These are phyloP conservation scores for Oxyscelio sp. DNA, from an alignment of 2,888 invertebrate species.

Conservation along the genomic window DNA sequence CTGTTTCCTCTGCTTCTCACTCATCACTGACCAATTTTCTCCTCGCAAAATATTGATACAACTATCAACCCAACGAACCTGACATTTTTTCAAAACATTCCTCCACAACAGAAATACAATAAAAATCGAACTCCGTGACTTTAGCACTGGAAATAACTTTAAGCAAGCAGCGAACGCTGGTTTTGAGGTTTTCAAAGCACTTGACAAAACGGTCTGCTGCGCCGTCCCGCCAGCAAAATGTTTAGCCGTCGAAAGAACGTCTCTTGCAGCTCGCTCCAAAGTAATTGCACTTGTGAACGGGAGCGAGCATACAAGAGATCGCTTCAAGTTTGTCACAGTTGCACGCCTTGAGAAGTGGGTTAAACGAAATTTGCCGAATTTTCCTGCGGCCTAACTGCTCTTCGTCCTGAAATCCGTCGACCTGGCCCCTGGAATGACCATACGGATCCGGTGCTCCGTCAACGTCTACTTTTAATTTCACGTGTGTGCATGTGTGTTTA, in stretches of 20 bases:
- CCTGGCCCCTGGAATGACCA: neutral
- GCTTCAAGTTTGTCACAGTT: slow-evolving; percentile 57
- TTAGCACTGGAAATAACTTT: too few species aligned
- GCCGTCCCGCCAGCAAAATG: neutral
- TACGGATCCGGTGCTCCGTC: slow-evolving; percentile 7
- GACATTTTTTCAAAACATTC: too few species aligned
- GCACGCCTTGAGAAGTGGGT: slow-evolving; percentile 83
- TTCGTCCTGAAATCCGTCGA: slow-evolving; percentile 14
- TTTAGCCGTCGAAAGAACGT: neutral
- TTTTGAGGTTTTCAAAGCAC: neutral
- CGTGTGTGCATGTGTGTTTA: slow-evolving; percentile 14
- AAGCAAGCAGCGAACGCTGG: neutral
- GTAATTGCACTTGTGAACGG: slow-evolving; percentile 9
- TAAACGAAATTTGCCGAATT: slow-evolving; percentile 81
- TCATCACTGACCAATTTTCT: too few species aligned
- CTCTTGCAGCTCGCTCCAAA: neutral
- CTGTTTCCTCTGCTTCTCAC: too few species aligned
- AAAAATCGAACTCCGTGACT: too few species aligned
- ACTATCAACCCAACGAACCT: too few species aligned
- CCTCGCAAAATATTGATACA: too few species aligned
- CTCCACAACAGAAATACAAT: too few species aligned
- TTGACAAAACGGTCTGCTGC: neutral
- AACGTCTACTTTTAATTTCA: slow-evolving; percentile 52
- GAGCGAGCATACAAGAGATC: neutral
- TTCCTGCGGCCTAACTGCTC: slow-evolving; percentile 14